These are phyloP conservation scores for Ochropleura plecta DNA, from an alignment of 2,888 invertebrate genomes.

Conservation along the genomic window DNA sequence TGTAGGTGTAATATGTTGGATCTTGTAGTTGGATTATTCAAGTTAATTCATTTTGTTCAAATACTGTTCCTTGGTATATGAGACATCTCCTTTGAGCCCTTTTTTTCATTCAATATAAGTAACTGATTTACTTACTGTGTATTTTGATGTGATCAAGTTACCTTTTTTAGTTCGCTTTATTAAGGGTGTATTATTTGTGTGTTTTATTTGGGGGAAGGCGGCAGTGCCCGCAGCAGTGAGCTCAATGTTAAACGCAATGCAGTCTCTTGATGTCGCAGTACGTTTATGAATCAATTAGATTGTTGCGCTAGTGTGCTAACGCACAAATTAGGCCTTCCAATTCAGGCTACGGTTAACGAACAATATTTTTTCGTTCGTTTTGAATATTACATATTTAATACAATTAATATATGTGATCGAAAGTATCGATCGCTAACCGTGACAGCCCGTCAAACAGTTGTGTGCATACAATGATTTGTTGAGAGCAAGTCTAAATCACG, in stretches of 20 bases:
- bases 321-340: slow-evolving; percentile 84
- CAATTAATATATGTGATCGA: slow-evolving; percentile 30
- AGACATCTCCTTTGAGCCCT: slow-evolving; percentile 65
- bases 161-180: slow-evolving; percentile 70
- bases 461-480: slow-evolving; percentile 79
- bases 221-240: slow-evolving; percentile 94
- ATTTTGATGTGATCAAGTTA: slow-evolving; percentile 60
- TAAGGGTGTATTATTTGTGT: slow-evolving; percentile 87
- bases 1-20: slow-evolving; percentile 46
- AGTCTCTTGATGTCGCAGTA: slow-evolving; percentile 91
- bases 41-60: slow-evolving; percentile 29
- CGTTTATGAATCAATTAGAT: slow-evolving; percentile 88
- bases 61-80: slow-evolving; percentile 50
- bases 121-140: slow-evolving; percentile 58
- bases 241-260: slow-evolving; percentile 94
- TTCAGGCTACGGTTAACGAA: slow-evolving; percentile 84
- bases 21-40: slow-evolving; percentile 39
- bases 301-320: slow-evolving; percentile 90
- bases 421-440: slow-evolving; percentile 84
- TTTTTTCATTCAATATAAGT: slow-evolving; percentile 51
- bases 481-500: slow-evolving; percentile 80
- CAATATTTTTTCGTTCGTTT: slow-evolving; percentile 72
- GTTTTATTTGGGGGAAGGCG: slow-evolving; percentile 91
- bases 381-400: slow-evolving; percentile 41
- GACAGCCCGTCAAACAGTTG: slow-evolving; percentile 78